A percentile compares a stretch with the other conserved stretches of the same genome.
These are phyloP conservation scores for Takifugu bimaculatus DNA, from an alignment of 2,113 vertebrate species.

Conservation along the genomic window DNA sequence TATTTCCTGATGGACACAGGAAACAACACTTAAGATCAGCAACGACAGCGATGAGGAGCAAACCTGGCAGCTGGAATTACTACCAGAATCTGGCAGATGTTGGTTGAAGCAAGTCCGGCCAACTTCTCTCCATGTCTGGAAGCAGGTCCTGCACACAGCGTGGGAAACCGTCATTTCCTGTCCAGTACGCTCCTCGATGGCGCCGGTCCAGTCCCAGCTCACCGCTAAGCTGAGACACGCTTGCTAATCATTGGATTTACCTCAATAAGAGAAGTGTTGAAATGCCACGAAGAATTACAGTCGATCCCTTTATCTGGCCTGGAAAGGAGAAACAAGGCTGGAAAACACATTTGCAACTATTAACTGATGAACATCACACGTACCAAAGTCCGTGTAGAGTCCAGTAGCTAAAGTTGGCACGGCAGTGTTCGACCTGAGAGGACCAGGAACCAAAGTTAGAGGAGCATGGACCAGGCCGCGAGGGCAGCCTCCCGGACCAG, in stretches of 20 bases:
- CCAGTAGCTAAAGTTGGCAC: slow-evolving; percentile 67
- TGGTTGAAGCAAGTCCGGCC: slow-evolving; percentile 59
- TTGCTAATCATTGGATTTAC: slow-evolving; percentile 25
- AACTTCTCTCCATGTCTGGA: slow-evolving; percentile 62
- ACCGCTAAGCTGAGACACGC: background rate
- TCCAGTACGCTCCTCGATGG: too few relatives aligned
- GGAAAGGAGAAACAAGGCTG: slow-evolving; percentile 9
- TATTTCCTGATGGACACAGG: slow-evolving; percentile 55
- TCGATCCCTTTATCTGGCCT: slow-evolving; percentile 65
- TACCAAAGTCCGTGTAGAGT: slow-evolving; percentile 78
- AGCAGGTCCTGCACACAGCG: slow-evolving; percentile 55
- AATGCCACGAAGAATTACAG: slow-evolving; percentile 73
- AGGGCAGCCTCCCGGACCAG: too few relatives aligned
- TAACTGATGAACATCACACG: background rate
- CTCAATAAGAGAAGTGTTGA: slow-evolving; percentile 60
- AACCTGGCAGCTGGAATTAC: background rate
- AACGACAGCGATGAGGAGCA: too few relatives aligned
- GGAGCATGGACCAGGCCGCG: too few relatives aligned
- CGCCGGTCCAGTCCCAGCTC: too few relatives aligned
- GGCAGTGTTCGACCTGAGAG: slow-evolving; percentile 69
- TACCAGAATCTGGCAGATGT: slow-evolving; percentile 56
- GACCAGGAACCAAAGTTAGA: background rate
- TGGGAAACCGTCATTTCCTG: too few relatives aligned
- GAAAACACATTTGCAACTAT: too few relatives aligned
- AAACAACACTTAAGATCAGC: too few relatives aligned